Conservation (phyloP, 2,888 invertebrate genomes). For the Agrochola macilenta region DNA sequence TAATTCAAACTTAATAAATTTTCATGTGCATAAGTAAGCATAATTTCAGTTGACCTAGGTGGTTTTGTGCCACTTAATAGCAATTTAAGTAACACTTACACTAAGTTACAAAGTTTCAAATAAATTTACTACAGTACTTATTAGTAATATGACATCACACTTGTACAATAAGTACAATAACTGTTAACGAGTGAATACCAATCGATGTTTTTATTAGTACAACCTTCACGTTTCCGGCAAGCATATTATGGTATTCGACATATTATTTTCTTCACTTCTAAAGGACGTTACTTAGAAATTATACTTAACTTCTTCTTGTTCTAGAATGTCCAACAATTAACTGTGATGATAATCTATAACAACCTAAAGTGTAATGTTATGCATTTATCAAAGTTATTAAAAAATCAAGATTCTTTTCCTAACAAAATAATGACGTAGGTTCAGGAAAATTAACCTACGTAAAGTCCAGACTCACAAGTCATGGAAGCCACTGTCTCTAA, state of each 20-base stretch:
- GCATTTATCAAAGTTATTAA: not conserved
- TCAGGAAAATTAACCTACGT: not conserved
- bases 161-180: slow-evolving; percentile 16
- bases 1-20: not conserved
- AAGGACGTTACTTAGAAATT: not conserved
- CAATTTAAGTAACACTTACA: not conserved
- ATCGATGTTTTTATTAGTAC: slow-evolving; percentile 39
- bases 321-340: too few species aligned
- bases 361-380: not conserved
- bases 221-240: slow-evolving; percentile 36
- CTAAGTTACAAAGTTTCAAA: slow-evolving; percentile 4
- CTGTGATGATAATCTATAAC: not conserved
- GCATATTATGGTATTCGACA: not conserved
- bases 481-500: not conserved
- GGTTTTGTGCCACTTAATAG: not conserved
- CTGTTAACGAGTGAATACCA: slow-evolving; percentile 24
- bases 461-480: not conserved
- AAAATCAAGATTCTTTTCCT: not conserved
- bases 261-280: slow-evolving; percentile 16
- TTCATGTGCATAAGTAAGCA: not conserved
- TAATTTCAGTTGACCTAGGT: not conserved
- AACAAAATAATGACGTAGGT: not conserved
- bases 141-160: slow-evolving; percentile 26
- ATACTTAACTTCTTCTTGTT: not conserved
- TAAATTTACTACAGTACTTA: not conserved